Conservation (phyloP, 2,888 invertebrate genomes). For the Oeneis ivallda region DNA sequence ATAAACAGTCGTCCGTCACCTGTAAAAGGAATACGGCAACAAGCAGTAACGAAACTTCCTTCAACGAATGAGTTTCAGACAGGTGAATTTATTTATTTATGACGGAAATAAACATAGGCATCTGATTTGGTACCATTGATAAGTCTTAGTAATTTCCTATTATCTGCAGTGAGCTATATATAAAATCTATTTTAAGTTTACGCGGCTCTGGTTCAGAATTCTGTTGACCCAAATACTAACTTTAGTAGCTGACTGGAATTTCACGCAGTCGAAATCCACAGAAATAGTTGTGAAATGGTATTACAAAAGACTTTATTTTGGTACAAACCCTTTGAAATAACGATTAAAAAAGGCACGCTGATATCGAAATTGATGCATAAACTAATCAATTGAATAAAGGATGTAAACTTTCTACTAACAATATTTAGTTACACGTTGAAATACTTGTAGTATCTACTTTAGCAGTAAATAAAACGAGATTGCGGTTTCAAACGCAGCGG, state of each 20-base stretch:
- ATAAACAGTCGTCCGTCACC: conserved; percentile 26
- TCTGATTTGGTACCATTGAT: not conserved
- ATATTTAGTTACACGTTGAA: too few relatives aligned
- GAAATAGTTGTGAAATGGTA: conserved; percentile 41
- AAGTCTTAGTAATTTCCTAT: not conserved
- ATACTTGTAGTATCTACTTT: not conserved
- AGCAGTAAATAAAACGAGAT: not conserved
- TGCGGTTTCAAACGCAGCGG: conserved; percentile 15
- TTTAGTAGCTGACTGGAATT: conserved; percentile 56
- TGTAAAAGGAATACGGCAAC: conserved; percentile 18
- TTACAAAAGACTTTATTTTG: conserved; percentile 45
- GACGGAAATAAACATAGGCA: conserved; percentile 3
- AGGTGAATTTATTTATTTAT: conserved; percentile 10
- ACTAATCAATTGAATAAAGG: not conserved
- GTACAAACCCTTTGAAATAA: not conserved
- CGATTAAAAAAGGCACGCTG: conserved; percentile 1
- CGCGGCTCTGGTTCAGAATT: conserved; percentile 59
- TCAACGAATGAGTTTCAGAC: not conserved
- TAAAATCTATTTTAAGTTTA: conserved; percentile 78
- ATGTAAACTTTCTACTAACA: too few relatives aligned
- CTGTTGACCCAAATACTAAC: conserved; percentile 69
- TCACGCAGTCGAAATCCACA: conserved; percentile 42
- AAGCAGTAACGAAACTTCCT: not conserved
- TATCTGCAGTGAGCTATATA: conserved; percentile 49
- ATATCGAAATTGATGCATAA: not conserved